These are phyloP conservation scores for Anarhynchus alexandrinus DNA, from an alignment of 2,113 vertebrate species.

Conservation along the genomic window DNA sequence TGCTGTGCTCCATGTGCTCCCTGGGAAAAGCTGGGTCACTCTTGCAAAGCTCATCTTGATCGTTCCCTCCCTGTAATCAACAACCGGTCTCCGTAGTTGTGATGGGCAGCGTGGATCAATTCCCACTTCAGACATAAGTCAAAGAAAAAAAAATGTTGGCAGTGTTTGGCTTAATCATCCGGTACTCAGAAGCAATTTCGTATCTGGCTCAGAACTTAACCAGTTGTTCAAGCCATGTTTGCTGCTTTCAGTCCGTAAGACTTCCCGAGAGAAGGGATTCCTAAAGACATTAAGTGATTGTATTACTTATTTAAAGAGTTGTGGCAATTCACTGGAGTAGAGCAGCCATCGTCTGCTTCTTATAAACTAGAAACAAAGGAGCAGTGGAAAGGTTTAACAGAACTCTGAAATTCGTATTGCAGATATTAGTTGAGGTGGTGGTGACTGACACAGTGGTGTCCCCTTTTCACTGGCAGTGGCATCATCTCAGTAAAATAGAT, in stretches of 20 bases:
- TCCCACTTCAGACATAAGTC: not conserved
- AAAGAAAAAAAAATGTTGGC: not conserved
- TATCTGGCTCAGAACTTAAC: not conserved
- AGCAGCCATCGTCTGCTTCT: not conserved
- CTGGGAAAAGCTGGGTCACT: not conserved
- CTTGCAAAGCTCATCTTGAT: not conserved
- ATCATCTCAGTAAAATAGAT: not conserved
- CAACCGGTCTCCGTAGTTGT: not conserved
- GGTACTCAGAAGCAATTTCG: not conserved
- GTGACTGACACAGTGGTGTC: not conserved
- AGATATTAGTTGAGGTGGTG: not conserved
- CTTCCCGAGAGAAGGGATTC: not conserved
- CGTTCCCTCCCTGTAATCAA: not conserved
- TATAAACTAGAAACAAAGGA: not conserved
- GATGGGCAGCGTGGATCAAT: not conserved
- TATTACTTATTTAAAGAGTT: not conserved
- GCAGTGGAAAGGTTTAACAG: not conserved
- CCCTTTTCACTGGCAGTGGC: not conserved
- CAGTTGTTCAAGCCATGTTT: not conserved
- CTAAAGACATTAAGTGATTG: not conserved
- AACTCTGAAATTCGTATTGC: not conserved
- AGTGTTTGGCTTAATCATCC: not conserved
- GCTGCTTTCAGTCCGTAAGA: not conserved
- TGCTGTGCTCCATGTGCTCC: not conserved
- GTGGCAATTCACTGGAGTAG: not conserved